Conservation (phyloP, 30 jellyfish, hydroid and myxozoan species). For the Turritopsis dohrnii region DNA sequence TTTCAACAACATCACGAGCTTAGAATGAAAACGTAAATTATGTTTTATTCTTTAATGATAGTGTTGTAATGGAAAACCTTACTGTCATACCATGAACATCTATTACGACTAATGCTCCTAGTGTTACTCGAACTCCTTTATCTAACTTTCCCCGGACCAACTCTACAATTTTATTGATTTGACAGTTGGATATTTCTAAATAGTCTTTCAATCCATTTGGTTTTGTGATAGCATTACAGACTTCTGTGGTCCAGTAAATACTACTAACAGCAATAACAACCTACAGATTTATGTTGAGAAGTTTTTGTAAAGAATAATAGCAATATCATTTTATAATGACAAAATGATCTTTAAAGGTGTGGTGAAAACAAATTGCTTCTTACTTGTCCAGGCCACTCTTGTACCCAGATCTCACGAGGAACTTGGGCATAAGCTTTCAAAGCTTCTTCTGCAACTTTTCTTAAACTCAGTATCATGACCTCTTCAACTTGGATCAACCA, state of each 20-base stretch:
- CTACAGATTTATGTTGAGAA: conserved; percentile 41
- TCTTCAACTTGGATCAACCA: conserved; percentile 91
- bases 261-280: conserved; percentile 95
- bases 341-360: no score
- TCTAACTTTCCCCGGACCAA: conserved; percentile 88
- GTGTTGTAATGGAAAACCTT: background rate
- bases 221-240: conserved; percentile 66
- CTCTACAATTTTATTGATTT: conserved; percentile 70
- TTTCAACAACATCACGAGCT: conserved; percentile 98
- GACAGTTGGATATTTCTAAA: conserved; percentile 51
- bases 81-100: conserved; percentile 74
- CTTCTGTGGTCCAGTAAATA: conserved; percentile 92
- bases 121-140: conserved; percentile 92
- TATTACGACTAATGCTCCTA: conserved; percentile 91
- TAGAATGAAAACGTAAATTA: background rate
- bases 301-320: no score
- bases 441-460: conserved; percentile 78
- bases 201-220: conserved; percentile 52
- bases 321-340: no score
- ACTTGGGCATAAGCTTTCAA: conserved; percentile 52
- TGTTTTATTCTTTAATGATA: background rate
- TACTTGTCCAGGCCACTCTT: conserved; percentile 99
- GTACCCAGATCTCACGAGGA: conserved; percentile 93
- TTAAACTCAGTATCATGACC: conserved; percentile 68
- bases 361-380: no score